These are phyloP conservation scores for Pelodytes ibericus DNA, from an alignment of 2,797 vertebrate species.

Conservation along the genomic window DNA sequence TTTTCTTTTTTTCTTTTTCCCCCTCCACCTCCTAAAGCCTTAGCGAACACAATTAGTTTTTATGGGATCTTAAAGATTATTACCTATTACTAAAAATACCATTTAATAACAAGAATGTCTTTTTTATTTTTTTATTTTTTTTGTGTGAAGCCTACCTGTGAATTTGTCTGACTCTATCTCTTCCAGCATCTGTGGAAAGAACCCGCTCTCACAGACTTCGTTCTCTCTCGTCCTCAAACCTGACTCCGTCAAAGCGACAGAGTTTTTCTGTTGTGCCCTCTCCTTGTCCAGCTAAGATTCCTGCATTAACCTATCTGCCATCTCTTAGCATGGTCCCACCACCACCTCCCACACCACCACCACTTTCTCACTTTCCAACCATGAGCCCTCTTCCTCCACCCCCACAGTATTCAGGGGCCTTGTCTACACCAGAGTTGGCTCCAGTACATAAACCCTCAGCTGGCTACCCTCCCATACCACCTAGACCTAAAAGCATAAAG, in stretches of 20 bases:
- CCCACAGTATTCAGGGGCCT: neutral
- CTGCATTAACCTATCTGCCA: neutral
- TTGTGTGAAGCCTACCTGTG: too few species aligned
- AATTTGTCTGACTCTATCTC: too few species aligned
- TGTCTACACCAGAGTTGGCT: neutral
- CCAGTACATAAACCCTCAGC: neutral
- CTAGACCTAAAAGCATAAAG: neutral
- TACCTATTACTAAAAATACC: neutral
- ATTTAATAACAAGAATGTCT: neutral
- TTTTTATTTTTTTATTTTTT: too few species aligned
- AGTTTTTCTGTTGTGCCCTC: neutral
- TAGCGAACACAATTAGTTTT: too few species aligned
- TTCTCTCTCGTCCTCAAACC: slow-evolving; percentile 16
- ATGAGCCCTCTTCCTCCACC: neutral
- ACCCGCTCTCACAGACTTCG: slow-evolving; percentile 11
- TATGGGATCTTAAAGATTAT: too few species aligned
- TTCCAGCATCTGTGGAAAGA: slow-evolving; percentile 19
- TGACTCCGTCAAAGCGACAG: slow-evolving; percentile 26
- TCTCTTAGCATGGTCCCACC: neutral
- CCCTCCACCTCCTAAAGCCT: too few species aligned
- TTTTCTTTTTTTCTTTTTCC: too few species aligned
- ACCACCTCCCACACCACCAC: neutral
- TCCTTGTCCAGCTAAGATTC: slow-evolving; percentile 8
- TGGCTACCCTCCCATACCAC: neutral
- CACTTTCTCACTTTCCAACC: neutral